Conservation (phyloP, 2,797 vertebrate species). For the Pristis pectinata region DNA sequence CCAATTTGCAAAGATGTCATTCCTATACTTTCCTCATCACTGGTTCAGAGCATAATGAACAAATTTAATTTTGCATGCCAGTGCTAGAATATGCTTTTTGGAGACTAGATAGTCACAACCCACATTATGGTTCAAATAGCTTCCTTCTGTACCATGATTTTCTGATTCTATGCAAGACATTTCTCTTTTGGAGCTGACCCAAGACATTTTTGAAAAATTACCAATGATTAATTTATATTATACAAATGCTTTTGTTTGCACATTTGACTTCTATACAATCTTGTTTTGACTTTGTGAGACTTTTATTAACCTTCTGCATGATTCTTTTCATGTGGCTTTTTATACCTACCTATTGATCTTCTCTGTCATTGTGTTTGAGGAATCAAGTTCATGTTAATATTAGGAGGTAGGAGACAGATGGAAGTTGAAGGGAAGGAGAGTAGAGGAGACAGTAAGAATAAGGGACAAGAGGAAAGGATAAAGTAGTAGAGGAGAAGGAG, state of each 20-base stretch:
- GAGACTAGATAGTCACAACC: too few species aligned
- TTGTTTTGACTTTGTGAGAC: too few species aligned
- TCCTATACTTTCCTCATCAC: background rate
- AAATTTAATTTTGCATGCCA: slow-evolving; percentile 3
- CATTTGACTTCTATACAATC: background rate
- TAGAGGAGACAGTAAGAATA: background rate
- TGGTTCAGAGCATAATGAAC: background rate
- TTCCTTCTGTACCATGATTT: too few species aligned
- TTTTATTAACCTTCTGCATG: background rate
- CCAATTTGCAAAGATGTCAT: background rate
- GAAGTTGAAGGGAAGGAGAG: background rate
- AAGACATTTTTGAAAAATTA: background rate
- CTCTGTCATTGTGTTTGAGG: background rate
- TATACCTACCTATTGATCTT: background rate
- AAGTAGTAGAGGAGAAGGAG: background rate
- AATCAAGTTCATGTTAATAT: background rate
- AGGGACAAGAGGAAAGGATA: background rate
- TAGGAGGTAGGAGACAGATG: background rate
- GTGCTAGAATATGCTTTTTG: background rate
- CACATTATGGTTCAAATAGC: too few species aligned
- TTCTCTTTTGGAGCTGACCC: background rate
- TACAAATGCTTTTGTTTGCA: background rate
- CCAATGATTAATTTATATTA: background rate
- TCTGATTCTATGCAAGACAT: too few species aligned
- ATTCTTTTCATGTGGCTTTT: background rate